Base-by-base conservation (phyloP, 2,888 invertebrate species). In the Anorthoa munda region DNA sequence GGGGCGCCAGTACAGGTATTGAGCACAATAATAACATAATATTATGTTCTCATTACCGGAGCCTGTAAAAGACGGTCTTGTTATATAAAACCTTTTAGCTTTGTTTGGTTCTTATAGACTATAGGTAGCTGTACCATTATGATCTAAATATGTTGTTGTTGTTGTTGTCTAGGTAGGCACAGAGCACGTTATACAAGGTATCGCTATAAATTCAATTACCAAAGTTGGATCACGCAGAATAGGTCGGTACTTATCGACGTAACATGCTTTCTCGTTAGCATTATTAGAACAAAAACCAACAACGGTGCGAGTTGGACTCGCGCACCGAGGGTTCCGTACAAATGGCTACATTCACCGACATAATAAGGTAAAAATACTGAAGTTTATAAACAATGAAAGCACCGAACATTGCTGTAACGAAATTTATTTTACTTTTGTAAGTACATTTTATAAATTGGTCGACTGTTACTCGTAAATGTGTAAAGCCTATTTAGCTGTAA, bases 21-120 rank as follows among this genome's bases (percentile, higher is more conserved):
- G 39, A 39, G 4, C 53, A 59, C 46, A 51, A 61, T 73, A 74
- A 56, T 51, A 80, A 65, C 55, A 46, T 18, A 61, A 66, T 79
- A 56, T 61, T 61, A n/a, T 65, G 74, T 23, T 65, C 81, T 80
- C 60, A 66, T 61, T 74, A 77, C 60, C 46, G 51, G 39, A 80
- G 21, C 21, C 61, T 45, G 31, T 56, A 60, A 60, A 5, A 55
- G 31, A 39, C 39, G 72, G 39, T 51, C 75, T 77, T 56, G 74
- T 80, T 80, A 74, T 80, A 66, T 61, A 39, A 39, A 74, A 48
- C 15, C n/a, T 66, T 74, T 66, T 66, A 23, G 46, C 51, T 59
- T 59, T 26, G 5, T 65, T 56, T 60, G n/a, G n/a, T 46, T 65
- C 45, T 2, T 79, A n/a, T 53, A 50, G 12, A 39, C 39, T 39